Base-by-base conservation (phyloP, 2,888 invertebrate species). In the Acanthacorydalis orientalis region DNA sequence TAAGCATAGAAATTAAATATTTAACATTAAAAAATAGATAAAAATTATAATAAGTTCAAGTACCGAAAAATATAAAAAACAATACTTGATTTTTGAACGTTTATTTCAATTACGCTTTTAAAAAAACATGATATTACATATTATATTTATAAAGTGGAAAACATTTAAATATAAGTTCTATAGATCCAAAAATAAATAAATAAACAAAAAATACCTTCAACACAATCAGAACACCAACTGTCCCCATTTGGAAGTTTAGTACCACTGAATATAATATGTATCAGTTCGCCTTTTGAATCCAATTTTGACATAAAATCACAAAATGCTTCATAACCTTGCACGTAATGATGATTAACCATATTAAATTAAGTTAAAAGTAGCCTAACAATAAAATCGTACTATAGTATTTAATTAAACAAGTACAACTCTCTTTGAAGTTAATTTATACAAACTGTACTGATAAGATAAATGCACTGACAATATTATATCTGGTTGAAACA, bases 161-260 rank as follows among this genome's bases (percentile, higher is more conserved):
- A 23, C 6, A 23, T 23, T 23, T 23, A 48, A 48, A 48, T 44
- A 45, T 43, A 47, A 34, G 40, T 23, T 9, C 31, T 37, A 41
- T 39, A 31, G 10, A 33, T 41, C 38, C n/a, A 15, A 37, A 32
- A 49, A 43, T n/a, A 37, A 42, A 15, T 23, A 41, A 40, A 37
- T 50, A 14, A 46, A 42, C 48, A 14, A 34, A 39, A 55, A 63
- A 68, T 73, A 88, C 88, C 87, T 68, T 73, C 73, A 11, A 82
- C 81, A 64, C 92, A 92, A 63, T 92, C 92, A 0, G 82, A 78
- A 59, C 92, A 92, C 92, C 92, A 92, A 62, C 88, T 91, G 48
- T 74, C 64, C 0, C 88, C 89, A 54, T 71, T 65, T 1, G 71
- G 61, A 44, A 72, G 60, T 63, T 80, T 79, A 37, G 74, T 68